Base-by-base conservation (phyloP, 1,140 invertebrate genomes). In the Artemia franciscana region DNA sequence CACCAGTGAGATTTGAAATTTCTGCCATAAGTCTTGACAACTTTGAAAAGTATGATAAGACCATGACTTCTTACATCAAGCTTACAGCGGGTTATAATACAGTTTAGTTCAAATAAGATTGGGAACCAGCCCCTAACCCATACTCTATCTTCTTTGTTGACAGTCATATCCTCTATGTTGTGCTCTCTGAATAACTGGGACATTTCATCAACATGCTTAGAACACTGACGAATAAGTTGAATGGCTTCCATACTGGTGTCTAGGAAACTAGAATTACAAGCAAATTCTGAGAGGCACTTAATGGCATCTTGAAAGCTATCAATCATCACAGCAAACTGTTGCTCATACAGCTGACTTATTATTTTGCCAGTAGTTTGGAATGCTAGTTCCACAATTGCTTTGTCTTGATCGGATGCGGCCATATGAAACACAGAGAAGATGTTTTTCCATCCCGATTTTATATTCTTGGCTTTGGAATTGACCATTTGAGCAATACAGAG, bases 231-330 rank as follows among this genome's bases (percentile, higher is more conserved):
- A 64, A 99, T 95, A 5, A 98, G 78, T 63, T 93, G 81, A 71
- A 99, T 98, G 0, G 96, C 91, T 75, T 99, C 95, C 93, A 98
- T 99, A 68, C 90, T 94, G 0, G 90, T 96, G 70, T 98, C 93
- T 5, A 91, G 91, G 73, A 96, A 97, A 27, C 85, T 83, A 7
- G 89, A 86, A 76, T 98, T 98, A 70, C 95, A 98, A 9, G 95
- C 95, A 76, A 99, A 99, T 75, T 99, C 96, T 21, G 93, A 96
- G 21, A 99, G 77, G 77, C 95, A 98, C 78, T 98, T 99, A 0
- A 99, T 90, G 26, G 93, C 91, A 77, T 99, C 94, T 83, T 98
- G 95, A 73, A 99, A 99, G 39, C 92, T 97, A 74, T 98, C 94
- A 57, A 98, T 91, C 81, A 98, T 90, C 7, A 92, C 84, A 58